phyloP scores from a whole-genome alignment of 2,888 invertebrate genomes.

The Apamea anceps region DNA sequence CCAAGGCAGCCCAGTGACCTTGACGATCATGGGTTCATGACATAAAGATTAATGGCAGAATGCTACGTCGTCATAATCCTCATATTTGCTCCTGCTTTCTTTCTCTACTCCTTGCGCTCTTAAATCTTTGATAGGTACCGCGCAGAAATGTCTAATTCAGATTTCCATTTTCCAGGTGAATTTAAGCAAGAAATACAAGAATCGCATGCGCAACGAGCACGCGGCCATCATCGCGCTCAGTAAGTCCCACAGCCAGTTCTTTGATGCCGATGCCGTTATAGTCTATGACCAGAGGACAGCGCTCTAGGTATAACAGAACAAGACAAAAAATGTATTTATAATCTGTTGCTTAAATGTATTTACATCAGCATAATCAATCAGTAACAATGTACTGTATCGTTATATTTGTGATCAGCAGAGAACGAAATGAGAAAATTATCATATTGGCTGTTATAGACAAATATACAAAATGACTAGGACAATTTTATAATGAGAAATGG shows the following conservation, averaged over 20 bases:
- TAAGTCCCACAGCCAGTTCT: slow-evolving; percentile 93
- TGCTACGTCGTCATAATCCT: not conserved
- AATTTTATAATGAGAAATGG: slow-evolving; percentile 27
- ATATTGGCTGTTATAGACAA: slow-evolving; percentile 28
- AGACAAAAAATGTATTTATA: not conserved
- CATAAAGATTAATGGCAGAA: not conserved
- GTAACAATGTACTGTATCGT: not conserved
- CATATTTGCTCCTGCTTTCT: too few relatives aligned
- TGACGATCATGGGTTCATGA: not conserved
- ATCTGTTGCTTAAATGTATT: not conserved
- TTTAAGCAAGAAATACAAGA: slow-evolving; percentile 94
- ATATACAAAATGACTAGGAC: slow-evolving; percentile 41
- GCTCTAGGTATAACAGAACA: slow-evolving; percentile 83
- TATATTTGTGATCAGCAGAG: not conserved
- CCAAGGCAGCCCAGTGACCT: not conserved
- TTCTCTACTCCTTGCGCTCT: not conserved
- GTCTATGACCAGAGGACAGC: slow-evolving; percentile 95
- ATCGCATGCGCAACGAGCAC: slow-evolving; percentile 95
- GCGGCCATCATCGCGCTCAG: slow-evolving; percentile 95
- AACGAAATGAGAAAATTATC: slow-evolving; percentile 1
- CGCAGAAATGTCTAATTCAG: not conserved
- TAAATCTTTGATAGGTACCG: not conserved
- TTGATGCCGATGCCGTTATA: slow-evolving; percentile 94
- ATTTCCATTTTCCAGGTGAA: slow-evolving; percentile 89
- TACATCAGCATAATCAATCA: not conserved